Evolutionary conservation across 2,797 vertebrate genomes (phyloP), one percentile per base, ranked within the genome.

Genomic region (Kryptolebias ocellatus): DNA sequence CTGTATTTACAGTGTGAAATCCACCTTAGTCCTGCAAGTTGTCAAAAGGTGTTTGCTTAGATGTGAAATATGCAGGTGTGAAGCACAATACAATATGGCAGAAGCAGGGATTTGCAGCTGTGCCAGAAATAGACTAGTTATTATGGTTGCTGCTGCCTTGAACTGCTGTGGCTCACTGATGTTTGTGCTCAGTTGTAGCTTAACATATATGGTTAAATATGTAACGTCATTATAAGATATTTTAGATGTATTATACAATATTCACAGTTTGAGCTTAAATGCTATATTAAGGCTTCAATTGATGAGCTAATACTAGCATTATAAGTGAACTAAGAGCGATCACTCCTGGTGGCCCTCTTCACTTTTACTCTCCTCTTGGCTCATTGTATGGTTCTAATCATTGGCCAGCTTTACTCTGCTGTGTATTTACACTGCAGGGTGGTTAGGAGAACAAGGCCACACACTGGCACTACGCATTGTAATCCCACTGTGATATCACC

Each of bases 351-450:
- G 78, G 80, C 60, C 83, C 51, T 53, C 66, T 86, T 85, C 77
- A 76, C 70, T 84, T 78, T 70, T 71, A 64, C 83, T 78, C 78
- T 83, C 75, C 72, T 79, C 70, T 87, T 80, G 66, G 82, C 80
- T 73, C 66, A 67, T 80, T 83, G 78, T 86, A 74, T 80, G 88
- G 78, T 81, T 92, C 76, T 93, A 93, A 93, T 93, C 64, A 71
- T 78, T 72, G 87, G 86, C 87, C 92, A 93, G 90, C 88, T 87
- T 89, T 82, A 91, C 70, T 55, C 83, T 80, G 60, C 82, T 85
- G 87, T 91, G 87, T 87, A 84, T 84, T 89, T 76, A 80, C 89
- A 83, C 92, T 74, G 75, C 84, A 81, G 89, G 91, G 84, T 90
- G 84, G 84, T 90, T 82, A 84, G 74, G 67, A 85, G 83, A 89